These are phyloP conservation scores for Chrysopilus asiliformis DNA, from an alignment of 2,888 invertebrate genomes.

Conservation along the genomic window DNA sequence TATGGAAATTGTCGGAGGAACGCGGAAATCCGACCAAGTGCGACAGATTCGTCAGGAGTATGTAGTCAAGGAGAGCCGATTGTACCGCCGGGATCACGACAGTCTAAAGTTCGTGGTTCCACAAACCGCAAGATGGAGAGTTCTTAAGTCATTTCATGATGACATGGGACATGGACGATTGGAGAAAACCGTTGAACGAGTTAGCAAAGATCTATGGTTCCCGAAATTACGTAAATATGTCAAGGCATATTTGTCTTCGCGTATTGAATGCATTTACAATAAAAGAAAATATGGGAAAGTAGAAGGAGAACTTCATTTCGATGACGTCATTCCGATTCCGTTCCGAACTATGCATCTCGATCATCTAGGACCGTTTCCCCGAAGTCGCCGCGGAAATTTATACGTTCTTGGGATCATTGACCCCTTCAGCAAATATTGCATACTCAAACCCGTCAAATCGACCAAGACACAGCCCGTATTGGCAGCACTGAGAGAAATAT, in stretches of 20 bases:
- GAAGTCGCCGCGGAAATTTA: slow-evolving; percentile 5
- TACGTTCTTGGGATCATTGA: no score
- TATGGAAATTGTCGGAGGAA: neutral
- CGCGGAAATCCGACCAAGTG: neutral
- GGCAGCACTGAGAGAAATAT: neutral
- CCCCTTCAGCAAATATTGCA: no score
- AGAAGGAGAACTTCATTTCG: slow-evolving; percentile 8
- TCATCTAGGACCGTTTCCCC: slow-evolving; percentile 7
- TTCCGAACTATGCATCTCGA: slow-evolving; percentile 4
- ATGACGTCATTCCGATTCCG: slow-evolving; percentile 10
- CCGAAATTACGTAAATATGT: slow-evolving; percentile 6
- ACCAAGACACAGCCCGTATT: neutral
- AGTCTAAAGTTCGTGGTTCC: slow-evolving; percentile 1
- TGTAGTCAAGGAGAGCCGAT: neutral
- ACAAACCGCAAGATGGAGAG: slow-evolving; percentile 2
- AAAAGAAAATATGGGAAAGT: slow-evolving; percentile 2
- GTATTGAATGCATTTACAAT: slow-evolving; percentile 11
- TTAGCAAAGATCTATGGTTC: slow-evolving; percentile 10
- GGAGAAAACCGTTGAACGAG: slow-evolving; percentile 8
- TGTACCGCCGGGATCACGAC: neutral
- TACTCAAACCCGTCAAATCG: slow-evolving; percentile 7
- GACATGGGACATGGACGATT: slow-evolving; percentile 10
- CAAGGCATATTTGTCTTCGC: slow-evolving; percentile 9
- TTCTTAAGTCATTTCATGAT: slow-evolving; percentile 9
- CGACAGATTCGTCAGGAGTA: neutral